Conservation (phyloP, 2,888 invertebrate genomes). For the Eristalinus aeneus region DNA sequence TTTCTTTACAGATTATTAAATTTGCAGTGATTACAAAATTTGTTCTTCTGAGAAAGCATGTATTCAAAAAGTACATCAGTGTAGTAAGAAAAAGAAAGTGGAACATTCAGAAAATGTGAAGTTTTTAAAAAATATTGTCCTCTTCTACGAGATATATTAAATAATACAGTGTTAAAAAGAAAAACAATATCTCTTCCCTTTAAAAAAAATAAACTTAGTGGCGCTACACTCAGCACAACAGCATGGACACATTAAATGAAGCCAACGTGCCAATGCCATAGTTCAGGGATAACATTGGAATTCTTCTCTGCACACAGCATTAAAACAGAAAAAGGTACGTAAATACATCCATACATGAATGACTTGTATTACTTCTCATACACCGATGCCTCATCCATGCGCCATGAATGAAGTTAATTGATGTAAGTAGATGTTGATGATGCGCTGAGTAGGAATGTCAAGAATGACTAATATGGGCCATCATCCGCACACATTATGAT, state of each 20-base stretch:
- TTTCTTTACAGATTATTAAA: slow-evolving; percentile 10
- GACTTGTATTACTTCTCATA: not conserved
- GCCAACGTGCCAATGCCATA: slow-evolving; percentile 1
- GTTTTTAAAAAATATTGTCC: slow-evolving; percentile 1
- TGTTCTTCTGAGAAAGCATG: not conserved
- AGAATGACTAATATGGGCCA: not conserved
- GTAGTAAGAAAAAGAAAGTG: slow-evolving; percentile 14
- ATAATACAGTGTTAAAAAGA: not conserved
- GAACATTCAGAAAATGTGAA: slow-evolving; percentile 11
- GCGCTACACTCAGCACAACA: no score
- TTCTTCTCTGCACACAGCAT: slow-evolving; percentile 8
- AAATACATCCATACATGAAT: no score
- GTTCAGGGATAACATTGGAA: slow-evolving; percentile 8
- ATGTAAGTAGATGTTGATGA: not conserved
- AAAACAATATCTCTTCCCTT: not conserved
- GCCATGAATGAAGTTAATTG: not conserved
- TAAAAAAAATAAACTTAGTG: no score
- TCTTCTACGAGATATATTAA: not conserved
- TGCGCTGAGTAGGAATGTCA: not conserved
- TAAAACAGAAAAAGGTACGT: slow-evolving; percentile 21
- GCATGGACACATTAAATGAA: not conserved
- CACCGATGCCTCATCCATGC: not conserved
- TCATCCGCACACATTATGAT: no score
- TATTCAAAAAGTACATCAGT: not conserved
- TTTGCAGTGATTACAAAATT: not conserved